Base-by-base conservation (phyloP, 2,113 vertebrate genomes). In the Benitochromis conjunctus region DNA sequence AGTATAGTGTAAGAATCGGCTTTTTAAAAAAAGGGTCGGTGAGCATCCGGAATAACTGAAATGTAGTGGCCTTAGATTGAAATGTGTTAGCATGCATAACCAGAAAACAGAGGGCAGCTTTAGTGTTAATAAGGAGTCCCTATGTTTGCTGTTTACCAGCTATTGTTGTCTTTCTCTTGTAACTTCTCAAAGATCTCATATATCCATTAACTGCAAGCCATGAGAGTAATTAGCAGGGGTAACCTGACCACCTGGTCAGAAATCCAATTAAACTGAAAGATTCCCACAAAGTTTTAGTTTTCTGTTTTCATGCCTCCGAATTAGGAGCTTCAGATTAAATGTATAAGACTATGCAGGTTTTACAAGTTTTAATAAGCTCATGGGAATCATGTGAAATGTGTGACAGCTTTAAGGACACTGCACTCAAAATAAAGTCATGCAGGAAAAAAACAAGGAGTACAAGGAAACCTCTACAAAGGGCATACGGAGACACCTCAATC, bases 401-500 rank as follows among this genome's bases (percentile, higher is more conserved):
- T 69, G n/a, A 19, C 43, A 74, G 4, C 69, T 19, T 29, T 74
- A 74, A 74, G 0, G 69, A 11, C 43, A 51, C 9, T 29, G 9
- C 41, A 48, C 24, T 74, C 69, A 74, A 48, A 74, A 29, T 26
- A 26, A 71, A 16, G 21, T 26, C 41, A 69, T 9, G 12, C n/a
- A 18, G 66, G 9, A 2, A 26, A 24, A 14, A 16, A 69, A 31
- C 56, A 31, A 58, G 26, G 14, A 58, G 8, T 31, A 3, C 64
- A 74, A 48, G 21, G 21, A 71, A 71, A 46, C 66, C 41, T 41
- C n/a, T 69, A 16, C 41, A 48, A 26, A 74, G 69, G 41, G 69
- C 66, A 71, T 24, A 46, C 7, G 0, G 5, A 74, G 0, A 18
- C 41, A 0, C 0, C 66, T 48, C 66, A 74, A 18, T 18, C 5